phyloP scores from a whole-genome alignment of 2,797 vertebrate species.

The Pseudochaenichthys georgianus region DNA sequence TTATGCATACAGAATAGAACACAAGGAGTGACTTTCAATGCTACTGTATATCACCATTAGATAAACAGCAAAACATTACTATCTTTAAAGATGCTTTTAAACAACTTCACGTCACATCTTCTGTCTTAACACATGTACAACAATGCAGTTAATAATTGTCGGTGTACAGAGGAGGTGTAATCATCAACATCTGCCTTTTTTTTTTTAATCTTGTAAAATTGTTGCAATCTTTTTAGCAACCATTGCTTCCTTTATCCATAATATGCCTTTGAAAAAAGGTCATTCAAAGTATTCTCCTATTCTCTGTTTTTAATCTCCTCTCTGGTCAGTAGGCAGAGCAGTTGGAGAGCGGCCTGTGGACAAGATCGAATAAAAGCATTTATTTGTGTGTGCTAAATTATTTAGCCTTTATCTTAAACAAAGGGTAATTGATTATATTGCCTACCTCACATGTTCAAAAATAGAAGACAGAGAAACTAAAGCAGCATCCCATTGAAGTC shows the following conservation, averaged over 20 bases:
- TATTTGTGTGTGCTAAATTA: slow-evolving; percentile 37
- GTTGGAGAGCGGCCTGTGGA: slow-evolving; percentile 23
- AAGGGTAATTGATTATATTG: slow-evolving; percentile 69
- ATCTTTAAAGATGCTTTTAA: not conserved
- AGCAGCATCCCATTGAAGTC: slow-evolving; percentile 59
- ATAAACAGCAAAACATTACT: not conserved
- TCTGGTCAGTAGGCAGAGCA: not conserved
- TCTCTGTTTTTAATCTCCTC: not conserved
- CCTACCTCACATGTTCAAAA: slow-evolving; percentile 65
- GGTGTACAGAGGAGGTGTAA: not conserved
- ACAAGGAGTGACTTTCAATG: not conserved
- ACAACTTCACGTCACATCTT: not conserved
- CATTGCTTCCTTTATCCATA: not conserved
- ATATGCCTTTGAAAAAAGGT: slow-evolving; percentile 41
- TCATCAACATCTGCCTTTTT: not conserved
- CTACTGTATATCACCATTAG: not conserved
- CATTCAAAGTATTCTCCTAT: slow-evolving; percentile 7
- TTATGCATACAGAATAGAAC: slow-evolving; percentile 5
- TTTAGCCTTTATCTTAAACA: slow-evolving; percentile 61
- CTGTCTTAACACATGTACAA: not conserved
- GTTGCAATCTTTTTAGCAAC: slow-evolving; percentile 1
- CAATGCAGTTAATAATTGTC: not conserved
- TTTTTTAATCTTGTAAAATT: no score
- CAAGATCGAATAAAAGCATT: slow-evolving; percentile 26
- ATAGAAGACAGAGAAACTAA: slow-evolving; percentile 53